Evolutionary conservation across 2,888 invertebrate species (phyloP).

Genomic region (Gasteruption jaculator): DNA sequence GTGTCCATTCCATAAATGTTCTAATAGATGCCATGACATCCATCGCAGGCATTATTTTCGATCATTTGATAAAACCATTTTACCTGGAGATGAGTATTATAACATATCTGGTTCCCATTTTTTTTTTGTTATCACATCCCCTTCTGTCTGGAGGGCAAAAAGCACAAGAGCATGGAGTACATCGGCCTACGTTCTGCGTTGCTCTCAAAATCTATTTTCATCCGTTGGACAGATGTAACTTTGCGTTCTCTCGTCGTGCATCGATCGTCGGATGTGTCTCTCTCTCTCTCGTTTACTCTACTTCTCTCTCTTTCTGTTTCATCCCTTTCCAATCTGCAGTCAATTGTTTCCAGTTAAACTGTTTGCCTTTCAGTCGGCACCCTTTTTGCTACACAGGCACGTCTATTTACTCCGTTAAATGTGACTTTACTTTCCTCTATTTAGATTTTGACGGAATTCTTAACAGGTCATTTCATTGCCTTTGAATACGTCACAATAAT

Average conservation of each 20-base stretch:
- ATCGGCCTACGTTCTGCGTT: constrained; percentile 22
- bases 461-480: too few species aligned
- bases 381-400: constrained; percentile 42
- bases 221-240: constrained; percentile 49
- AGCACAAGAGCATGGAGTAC: too few species aligned
- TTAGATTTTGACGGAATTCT: too few species aligned
- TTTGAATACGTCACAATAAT: too few species aligned
- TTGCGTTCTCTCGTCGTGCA: constrained; percentile 41
- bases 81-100: too few species aligned
- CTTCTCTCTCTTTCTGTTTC: constrained; percentile 12
- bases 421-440: too few species aligned
- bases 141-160: constrained; percentile 18
- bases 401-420: constrained; percentile 47
- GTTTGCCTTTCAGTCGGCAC: constrained; percentile 52
- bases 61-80: too few species aligned
- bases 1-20: too few species aligned
- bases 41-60: too few species aligned
- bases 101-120: too few species aligned
- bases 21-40: too few species aligned
- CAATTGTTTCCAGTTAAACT: constrained; percentile 53
- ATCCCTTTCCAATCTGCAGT: constrained; percentile 45
- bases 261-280: constrained; percentile 44
- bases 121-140: too few species aligned
- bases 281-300: constrained; percentile 9
- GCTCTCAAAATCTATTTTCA: constrained; percentile 44